Percentiles rank a stretch among this genome's conserved stretches.
Conservation (phyloP, 2,113 vertebrate species). For the Otolemur garnettii region DNA sequence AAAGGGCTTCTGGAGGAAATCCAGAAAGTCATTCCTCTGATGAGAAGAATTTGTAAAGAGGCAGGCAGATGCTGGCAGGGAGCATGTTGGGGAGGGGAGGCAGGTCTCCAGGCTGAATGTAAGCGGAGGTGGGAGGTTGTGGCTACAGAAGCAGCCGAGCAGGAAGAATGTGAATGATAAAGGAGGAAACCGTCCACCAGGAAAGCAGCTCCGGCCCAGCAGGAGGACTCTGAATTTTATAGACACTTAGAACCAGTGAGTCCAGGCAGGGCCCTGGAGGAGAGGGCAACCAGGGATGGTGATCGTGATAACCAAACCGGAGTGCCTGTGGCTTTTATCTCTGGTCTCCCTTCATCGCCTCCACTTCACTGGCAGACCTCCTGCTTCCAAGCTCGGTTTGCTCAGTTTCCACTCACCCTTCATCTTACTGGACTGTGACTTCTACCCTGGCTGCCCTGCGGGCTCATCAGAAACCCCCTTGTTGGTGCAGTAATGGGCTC, state of each 20-base stretch:
- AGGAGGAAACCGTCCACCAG: background rate
- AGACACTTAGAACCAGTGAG: background rate
- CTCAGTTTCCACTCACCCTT: background rate
- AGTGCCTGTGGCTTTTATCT: background rate
- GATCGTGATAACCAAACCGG: no score
- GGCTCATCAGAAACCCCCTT: background rate
- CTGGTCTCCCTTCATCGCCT: no score
- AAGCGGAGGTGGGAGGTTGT: background rate
- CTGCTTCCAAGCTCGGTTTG: background rate
- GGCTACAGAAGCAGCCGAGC: background rate
- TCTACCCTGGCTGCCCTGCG: background rate
- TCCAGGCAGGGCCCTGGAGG: background rate
- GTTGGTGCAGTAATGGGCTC: no score
- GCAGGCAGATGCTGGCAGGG: background rate
- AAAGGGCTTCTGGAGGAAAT: slow-evolving; percentile 63
- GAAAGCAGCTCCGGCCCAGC: background rate
- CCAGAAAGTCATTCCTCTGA: slow-evolving; percentile 70
- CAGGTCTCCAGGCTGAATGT: background rate
- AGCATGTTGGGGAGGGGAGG: background rate
- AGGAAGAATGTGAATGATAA: background rate
- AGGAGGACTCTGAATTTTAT: background rate
- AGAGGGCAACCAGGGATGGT: no score
- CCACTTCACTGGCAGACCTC: background rate
- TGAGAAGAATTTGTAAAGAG: slow-evolving; percentile 64
- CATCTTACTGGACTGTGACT: background rate